phyloP scores from a whole-genome alignment of 2,797 vertebrate species.

The Rhynchonycteris naso region DNA sequence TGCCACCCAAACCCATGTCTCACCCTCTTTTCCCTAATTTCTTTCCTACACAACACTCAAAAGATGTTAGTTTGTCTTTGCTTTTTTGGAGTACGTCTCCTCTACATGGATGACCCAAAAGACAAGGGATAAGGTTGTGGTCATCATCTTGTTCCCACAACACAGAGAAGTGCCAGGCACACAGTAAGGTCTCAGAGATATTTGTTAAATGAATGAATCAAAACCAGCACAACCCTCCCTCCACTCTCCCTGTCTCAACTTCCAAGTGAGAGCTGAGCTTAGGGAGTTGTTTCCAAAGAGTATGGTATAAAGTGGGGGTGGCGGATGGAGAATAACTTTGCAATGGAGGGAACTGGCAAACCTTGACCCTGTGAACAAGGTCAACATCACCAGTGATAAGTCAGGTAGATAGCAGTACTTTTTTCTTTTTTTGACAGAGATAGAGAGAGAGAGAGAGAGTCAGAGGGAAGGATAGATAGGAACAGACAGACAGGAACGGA shows the following conservation, averaged over 20 bases:
- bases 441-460: no score
- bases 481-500: no score
- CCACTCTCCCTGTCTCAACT: neutral
- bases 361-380: neutral
- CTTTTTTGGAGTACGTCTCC: neutral
- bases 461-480: no score
- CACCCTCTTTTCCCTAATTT: neutral
- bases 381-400: neutral
- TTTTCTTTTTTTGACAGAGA: no score
- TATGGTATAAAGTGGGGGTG: neutral
- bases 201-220: neutral
- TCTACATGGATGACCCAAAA: neutral
- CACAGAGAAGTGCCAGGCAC: neutral
- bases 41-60: neutral
- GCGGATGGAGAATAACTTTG: neutral
- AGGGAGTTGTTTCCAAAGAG: neutral
- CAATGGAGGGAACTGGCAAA: neutral
- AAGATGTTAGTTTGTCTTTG: neutral
- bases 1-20: neutral
- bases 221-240: neutral
- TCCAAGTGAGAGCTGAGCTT: neutral
- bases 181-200: neutral
- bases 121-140: neutral
- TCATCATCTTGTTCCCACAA: neutral
- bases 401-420: neutral